Conservation (phyloP, 2,113 vertebrate species). For the Crotalus viridis region DNA sequence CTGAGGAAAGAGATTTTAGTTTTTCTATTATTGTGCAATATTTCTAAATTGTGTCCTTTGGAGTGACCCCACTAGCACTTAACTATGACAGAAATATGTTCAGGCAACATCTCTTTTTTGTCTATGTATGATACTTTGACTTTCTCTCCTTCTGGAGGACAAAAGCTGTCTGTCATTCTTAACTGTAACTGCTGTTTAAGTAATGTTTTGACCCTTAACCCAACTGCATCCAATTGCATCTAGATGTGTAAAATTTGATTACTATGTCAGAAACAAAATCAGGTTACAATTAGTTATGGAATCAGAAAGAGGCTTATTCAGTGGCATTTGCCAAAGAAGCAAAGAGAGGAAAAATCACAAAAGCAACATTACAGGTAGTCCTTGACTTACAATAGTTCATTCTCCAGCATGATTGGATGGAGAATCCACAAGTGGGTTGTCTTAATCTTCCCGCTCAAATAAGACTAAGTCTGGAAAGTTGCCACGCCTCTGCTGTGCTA, state of each 20-base stretch:
- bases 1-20: background rate
- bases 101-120: background rate
- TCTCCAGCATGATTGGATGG: no score
- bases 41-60: background rate
- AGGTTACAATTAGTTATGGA: background rate
- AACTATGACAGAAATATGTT: background rate
- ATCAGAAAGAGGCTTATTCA: background rate
- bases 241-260: background rate
- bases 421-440: no score
- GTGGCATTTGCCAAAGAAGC: background rate
- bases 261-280: background rate
- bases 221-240: background rate
- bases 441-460: no score
- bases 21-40: background rate
- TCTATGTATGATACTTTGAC: background rate
- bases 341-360: background rate
- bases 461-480: no score
- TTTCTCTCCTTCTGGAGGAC: background rate
- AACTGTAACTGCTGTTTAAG: background rate
- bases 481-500: no score
- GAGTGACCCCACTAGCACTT: background rate
- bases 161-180: background rate
- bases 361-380: background rate
- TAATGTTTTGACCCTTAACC: background rate
- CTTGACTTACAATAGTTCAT: background rate